Base-by-base conservation (phyloP, 1,140 invertebrate species). In the Drosophila nigrodunni region DNA sequence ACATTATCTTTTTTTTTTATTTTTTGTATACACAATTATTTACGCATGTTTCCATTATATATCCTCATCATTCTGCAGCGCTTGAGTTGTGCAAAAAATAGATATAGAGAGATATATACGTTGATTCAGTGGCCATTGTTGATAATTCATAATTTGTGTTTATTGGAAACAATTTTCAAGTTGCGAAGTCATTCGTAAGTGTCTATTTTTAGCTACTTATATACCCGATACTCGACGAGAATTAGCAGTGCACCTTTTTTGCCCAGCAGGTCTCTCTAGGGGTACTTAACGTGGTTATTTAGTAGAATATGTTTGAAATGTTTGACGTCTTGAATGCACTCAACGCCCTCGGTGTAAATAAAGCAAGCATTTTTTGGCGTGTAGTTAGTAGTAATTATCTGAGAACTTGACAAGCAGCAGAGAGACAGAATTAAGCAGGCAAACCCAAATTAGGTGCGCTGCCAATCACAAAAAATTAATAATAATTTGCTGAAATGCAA, bases 71-170 rank as follows among this genome's bases (percentile, higher is more conserved):
- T 47, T 52, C 37, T 37, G 47, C 7, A 41, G 21, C n/a, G 1
- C 3, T 11, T 9, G n/a, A 18, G 41, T 35, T 13, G 34, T 18
- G 30, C 34, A 34, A 46, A 43, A 64, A 55, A 82, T 50, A 68
- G 58, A 66, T 72, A 77, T 68, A 64, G 50, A 82, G 46, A 68
- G 58, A 66, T 72, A 77, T 68, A 54, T 80, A 65, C 25, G 25
- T 30, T 30, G 25, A 30, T 80, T 74, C 66, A 60, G 21, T 49
- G 43, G 21, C 35, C n/a, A 67, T 70, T 82, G 77, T 82, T 77
- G 77, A 82, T 87, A 87, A 88, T 82, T 88, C 75, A 77, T 88
- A 87, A 82, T 88, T 82, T 69, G 59, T 65, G 80, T 72, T 82
- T 74, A 86, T 86, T 77, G 58, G 65, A 69, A 82, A 72, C 82